Base-by-base conservation (phyloP, 64 coral and sea anemone genomes). In the Actinia equina region DNA sequence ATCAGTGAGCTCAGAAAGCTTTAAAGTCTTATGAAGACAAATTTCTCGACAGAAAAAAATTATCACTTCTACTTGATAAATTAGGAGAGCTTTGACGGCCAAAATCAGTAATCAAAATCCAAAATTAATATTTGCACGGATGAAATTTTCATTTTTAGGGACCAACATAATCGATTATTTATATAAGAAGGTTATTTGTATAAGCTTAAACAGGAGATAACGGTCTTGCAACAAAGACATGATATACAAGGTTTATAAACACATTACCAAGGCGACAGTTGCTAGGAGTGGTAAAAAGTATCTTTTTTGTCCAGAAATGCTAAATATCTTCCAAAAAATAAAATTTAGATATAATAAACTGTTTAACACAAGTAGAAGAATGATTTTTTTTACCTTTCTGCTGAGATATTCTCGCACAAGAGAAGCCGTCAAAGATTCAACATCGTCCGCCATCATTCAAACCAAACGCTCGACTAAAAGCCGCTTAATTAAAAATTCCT, bases 401-500 rank as follows among this genome's bases (percentile, higher is more conserved):
- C 90, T 92, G 15, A 92, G 80, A 71, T 94, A 94, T 88, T 94
- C 93, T 14, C 93, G 64, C 0, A 94, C 93, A 77, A 94, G 88
- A 77, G 93, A 94, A 79, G 93, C 89, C 42, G 93, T 90, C 15
- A 94, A 49, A 7, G 93, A 86, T 51, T 88, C 80, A 7, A 94
- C 57, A 56, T 84, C 37, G 59, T 91, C 89, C 1, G 71, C 55
- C 89, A 91, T 91, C 69, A 74, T 74, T 74, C 69, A 74, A n/a
- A 74, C 26, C 23, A 30, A 74, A 14, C 12, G 25, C 69, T 74
- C 26, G 6, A 41, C 19, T 7, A 74, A 74, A 30, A 74, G 9
- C 26, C 69, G 69, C 69, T 65, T 25, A 41, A 13, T 41, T 41
- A 74, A 30, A 13, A 41, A 0, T 26, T 26, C 41, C 41, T 41